phyloP scores from a whole-genome alignment of 92 coral and sea anemone genomes.

The Galaxea fascicularis region DNA sequence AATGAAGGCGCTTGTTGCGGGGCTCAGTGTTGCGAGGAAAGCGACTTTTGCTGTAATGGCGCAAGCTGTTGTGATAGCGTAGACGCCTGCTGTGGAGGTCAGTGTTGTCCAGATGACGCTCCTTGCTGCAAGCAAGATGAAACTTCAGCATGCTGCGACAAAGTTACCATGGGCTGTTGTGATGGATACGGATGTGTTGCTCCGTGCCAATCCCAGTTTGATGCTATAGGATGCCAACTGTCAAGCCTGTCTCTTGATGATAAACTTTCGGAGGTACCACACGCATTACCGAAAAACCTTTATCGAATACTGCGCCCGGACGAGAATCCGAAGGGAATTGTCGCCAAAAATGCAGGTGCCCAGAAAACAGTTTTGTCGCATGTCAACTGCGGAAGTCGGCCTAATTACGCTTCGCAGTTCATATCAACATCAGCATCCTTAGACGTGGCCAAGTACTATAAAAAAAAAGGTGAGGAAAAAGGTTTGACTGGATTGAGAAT shows the following conservation, averaged over 20 bases:
- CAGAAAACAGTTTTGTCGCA: constrained; percentile 41
- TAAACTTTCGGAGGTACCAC: not conserved
- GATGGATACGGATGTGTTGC: constrained; percentile 19
- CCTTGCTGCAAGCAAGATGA: not conserved
- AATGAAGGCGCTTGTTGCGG: not conserved
- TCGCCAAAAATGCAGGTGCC: constrained; percentile 23
- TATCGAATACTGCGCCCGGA: too few relatives aligned
- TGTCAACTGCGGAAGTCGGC: constrained; percentile 40
- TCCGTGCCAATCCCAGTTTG: constrained; percentile 13
- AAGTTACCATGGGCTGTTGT: not conserved
- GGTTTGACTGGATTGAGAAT: constrained; percentile 33
- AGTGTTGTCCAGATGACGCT: not conserved
- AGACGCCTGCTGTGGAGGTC: not conserved
- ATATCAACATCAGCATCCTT: constrained; percentile 41
- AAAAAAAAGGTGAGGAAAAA: constrained; percentile 21
- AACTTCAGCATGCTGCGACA: not conserved
- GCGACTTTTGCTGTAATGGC: not conserved
- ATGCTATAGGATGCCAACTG: constrained; percentile 17
- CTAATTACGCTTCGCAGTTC: constrained; percentile 33
- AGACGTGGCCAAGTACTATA: constrained; percentile 26
- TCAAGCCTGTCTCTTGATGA: not conserved
- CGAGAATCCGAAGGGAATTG: too few relatives aligned
- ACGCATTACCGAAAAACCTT: too few relatives aligned
- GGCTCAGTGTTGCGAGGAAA: not conserved
- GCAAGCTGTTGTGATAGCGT: not conserved